These are phyloP conservation scores for Drosophila fuyamai DNA, from an alignment of 1,140 invertebrate genomes.

Conservation along the genomic window DNA sequence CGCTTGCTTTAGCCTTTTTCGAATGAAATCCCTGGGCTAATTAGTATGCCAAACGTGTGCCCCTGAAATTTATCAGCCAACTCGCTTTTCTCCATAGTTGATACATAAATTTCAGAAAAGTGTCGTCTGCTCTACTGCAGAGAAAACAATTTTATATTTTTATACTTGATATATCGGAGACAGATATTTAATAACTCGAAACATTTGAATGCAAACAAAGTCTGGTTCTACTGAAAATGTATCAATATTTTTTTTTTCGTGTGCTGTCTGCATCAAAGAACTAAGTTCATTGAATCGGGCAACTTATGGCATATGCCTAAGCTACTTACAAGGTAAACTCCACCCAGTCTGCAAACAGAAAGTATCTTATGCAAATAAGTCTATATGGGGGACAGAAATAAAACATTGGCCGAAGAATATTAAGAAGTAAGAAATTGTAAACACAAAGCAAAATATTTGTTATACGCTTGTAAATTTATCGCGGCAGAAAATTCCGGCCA, in stretches of 20 bases:
- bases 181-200: too few relatives aligned
- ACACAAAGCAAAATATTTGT: constrained; percentile 80
- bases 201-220: too few relatives aligned
- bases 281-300: constrained; percentile 34
- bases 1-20: constrained; percentile 55
- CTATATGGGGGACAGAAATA: constrained; percentile 34
- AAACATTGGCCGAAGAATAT: constrained; percentile 21
- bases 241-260: background rate
- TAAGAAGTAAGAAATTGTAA: constrained; percentile 58
- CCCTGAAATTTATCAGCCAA: constrained; percentile 43
- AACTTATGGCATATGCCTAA: constrained; percentile 65
- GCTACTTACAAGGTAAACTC: constrained; percentile 66
- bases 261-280: constrained; percentile 41
- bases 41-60: constrained; percentile 67
- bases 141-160: too few relatives aligned
- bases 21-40: constrained; percentile 38
- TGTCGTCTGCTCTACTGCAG: constrained; percentile 15
- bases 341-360: constrained; percentile 18
- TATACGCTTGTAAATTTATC: constrained; percentile 79
- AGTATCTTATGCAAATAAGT: constrained; percentile 76
- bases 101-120: constrained; percentile 53
- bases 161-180: too few relatives aligned
- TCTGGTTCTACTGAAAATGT: too few relatives aligned
- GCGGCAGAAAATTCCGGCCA: constrained; percentile 26
- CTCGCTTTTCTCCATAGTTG: constrained; percentile 19